Conservation (phyloP, 2,797 vertebrate genomes). For the Alauda arvensis region DNA sequence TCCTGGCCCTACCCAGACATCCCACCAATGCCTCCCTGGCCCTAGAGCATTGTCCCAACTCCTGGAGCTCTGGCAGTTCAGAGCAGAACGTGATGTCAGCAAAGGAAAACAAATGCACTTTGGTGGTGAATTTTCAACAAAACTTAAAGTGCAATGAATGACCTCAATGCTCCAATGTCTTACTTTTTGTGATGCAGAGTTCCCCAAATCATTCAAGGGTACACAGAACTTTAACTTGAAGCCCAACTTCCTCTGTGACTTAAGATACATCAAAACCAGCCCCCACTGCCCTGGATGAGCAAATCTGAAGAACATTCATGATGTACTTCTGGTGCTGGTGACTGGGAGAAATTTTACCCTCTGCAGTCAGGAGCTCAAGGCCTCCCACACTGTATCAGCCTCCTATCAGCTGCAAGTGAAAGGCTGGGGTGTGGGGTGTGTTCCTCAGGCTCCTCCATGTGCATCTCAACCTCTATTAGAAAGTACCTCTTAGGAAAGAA, state of each 20-base stretch:
- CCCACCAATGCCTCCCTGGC: background rate
- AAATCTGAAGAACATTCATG: background rate
- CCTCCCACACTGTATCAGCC: background rate
- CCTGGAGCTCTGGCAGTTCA: background rate
- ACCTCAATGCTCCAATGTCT: background rate
- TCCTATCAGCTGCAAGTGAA: background rate
- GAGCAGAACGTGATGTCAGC: background rate
- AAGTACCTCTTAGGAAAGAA: background rate
- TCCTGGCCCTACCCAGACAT: background rate
- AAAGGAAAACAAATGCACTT: background rate
- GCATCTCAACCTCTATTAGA: background rate
- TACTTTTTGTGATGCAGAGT: background rate
- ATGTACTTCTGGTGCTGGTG: fast-evolving
- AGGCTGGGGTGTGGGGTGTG: background rate
- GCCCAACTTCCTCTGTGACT: background rate
- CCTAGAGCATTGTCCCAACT: background rate
- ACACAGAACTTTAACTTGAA: background rate
- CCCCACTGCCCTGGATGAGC: fast-evolving
- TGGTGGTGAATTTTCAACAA: background rate
- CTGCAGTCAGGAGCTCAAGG: background rate
- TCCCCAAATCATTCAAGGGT: background rate
- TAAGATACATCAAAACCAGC: background rate
- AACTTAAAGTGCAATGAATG: background rate
- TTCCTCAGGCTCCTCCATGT: background rate
- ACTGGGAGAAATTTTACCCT: background rate